Percentiles rank a stretch among this genome's conserved stretches.
Conservation (phyloP, 2,797 vertebrate genomes). For the Remorina albescens region DNA sequence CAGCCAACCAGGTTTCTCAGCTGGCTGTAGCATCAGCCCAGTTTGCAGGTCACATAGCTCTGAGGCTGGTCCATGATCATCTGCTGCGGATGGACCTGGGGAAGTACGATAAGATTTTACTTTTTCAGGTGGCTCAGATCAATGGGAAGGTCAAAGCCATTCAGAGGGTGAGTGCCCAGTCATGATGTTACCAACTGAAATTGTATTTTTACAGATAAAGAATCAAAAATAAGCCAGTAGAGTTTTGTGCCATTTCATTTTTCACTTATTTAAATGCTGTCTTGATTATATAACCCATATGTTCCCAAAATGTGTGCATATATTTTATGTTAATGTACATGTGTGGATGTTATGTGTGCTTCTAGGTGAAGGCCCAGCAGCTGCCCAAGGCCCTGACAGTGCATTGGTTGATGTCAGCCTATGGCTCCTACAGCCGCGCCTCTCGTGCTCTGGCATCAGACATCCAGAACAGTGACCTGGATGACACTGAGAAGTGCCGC, state of each 20-base stretch:
- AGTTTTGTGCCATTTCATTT: background rate
- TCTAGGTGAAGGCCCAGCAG: slow-evolving; percentile 56
- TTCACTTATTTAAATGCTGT: background rate
- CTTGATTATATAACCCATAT: background rate
- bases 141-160: slow-evolving; percentile 38
- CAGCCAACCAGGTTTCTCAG: slow-evolving; percentile 40
- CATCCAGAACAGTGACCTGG: slow-evolving; percentile 85
- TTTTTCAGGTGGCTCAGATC: slow-evolving; percentile 50
- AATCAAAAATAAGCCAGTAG: no score
- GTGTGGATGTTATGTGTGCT: background rate
- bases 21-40: slow-evolving; percentile 78
- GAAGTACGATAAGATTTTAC: slow-evolving; percentile 81
- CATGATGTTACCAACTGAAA: background rate
- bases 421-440: slow-evolving; percentile 88
- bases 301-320: background rate
- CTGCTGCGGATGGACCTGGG: slow-evolving; percentile 87
- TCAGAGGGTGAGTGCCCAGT: slow-evolving; percentile 63
- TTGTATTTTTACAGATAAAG: background rate
- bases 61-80: slow-evolving; percentile 90
- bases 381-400: slow-evolving; percentile 81
- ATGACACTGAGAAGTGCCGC: slow-evolving; percentile 86
- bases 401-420: slow-evolving; percentile 89
- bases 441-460: slow-evolving; percentile 71
- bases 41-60: slow-evolving; percentile 88
- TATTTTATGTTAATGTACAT: accelerated